Evolutionary conservation across 2,113 vertebrate species (phyloP).

Genomic region (Esox niger): DNA sequence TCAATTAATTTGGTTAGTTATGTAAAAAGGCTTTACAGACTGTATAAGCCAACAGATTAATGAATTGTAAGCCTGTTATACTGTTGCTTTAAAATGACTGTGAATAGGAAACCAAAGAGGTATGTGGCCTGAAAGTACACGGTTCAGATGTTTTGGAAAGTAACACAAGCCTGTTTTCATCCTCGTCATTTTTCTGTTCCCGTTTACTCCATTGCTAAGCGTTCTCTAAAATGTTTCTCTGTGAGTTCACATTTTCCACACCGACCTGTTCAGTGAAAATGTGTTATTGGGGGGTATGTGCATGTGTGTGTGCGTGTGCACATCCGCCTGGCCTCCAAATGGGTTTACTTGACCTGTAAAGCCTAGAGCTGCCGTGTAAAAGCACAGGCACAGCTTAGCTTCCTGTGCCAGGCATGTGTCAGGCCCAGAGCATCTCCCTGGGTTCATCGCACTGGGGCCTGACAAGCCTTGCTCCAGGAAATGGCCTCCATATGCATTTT

Average conservation of each 20-base stretch:
- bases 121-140: conserved; percentile 21
- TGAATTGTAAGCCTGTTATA: too few relatives aligned
- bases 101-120: too few relatives aligned
- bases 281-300: conserved; percentile 27
- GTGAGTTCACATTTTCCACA: conserved; percentile 67
- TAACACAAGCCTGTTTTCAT: conserved; percentile 28
- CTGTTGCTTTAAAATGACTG: too few relatives aligned
- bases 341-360: conserved; percentile 50
- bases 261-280: conserved; percentile 40
- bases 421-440: conserved; percentile 50
- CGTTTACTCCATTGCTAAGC: conserved; percentile 19
- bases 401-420: conserved; percentile 57
- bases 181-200: conserved; percentile 16
- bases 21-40: too few relatives aligned
- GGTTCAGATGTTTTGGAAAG: conserved; percentile 38
- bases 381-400: conserved; percentile 27
- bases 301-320: conserved; percentile 17
- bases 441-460: conserved; percentile 38
- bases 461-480: conserved; percentile 40
- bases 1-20: too few relatives aligned
- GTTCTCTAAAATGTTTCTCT: conserved; percentile 44
- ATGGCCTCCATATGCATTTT: conserved; percentile 63
- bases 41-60: too few relatives aligned
- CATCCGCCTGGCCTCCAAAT: conserved; percentile 34
- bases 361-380: conserved; percentile 52